Base-by-base conservation (phyloP, 2,888 invertebrate genomes). In the Caenorhabditis uteleia region DNA sequence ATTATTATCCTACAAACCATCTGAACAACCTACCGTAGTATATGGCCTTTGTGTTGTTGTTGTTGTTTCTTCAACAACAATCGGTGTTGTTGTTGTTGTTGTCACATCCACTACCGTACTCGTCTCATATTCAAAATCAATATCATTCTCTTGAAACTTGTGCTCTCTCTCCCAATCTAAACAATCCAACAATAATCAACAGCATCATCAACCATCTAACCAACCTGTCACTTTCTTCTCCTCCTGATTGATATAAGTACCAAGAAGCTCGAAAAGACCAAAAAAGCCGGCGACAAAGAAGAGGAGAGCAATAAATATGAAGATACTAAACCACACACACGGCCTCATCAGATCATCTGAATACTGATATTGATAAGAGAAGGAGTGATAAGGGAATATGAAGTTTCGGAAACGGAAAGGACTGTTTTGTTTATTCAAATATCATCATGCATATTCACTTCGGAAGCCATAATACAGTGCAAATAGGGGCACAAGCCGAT, bases 281-380 rank as follows among this genome's bases (percentile, higher is more conserved):
- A 31, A 45, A 45, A 45, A 31, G 33, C 33, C 33, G n/a, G 21
- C 18, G 2, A 33, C 8, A 3, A 45, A n/a, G 33, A 45, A 31
- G 5, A 45, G 4, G 33, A 33, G 1, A 6, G 33, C n/a, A 2
- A 45, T 26, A 20, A 45, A 31, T 21, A 45, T 4, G 16, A 45
- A 2, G n/a, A 45, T 21, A 3, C 3, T 7, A 8, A 21, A 12
- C 18, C 45, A 18, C 33, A 14, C 21, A 10, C n/a, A n/a, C n/a
- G 18, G 8, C 31, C 33, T 31, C 45, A 45, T 45, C 33, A 31
- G 45, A 33, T 45, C 45, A 45, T 45, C 45, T 45, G 45, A 7
- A 45, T 31, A 45, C 21, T 29, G 12, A 29, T 8, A 29, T 8
- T 29, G 7, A n/a, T n/a, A n/a, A n/a, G n/a, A n/a, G n/a, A n/a